Evolutionary conservation across 2,113 vertebrate genomes (phyloP).

Genomic region (Rhinichthys klamathensis): DNA sequence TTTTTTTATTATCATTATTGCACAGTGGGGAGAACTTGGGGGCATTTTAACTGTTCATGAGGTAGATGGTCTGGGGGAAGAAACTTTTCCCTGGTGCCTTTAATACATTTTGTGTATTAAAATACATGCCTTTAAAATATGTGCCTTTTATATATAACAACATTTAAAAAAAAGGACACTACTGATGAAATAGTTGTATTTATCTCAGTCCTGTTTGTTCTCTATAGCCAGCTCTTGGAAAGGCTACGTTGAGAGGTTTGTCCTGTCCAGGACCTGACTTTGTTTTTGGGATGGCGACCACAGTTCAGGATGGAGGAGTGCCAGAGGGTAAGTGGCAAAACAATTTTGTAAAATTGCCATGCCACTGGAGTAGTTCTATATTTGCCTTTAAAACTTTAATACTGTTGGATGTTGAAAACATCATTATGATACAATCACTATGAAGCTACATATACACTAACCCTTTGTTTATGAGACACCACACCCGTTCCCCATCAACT

Average conservation of each 20-base stretch:
- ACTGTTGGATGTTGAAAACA: not conserved
- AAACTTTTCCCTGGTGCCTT: not conserved
- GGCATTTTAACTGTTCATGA: not conserved
- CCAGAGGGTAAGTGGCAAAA: slow-evolving; percentile 75
- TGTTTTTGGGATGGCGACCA: slow-evolving; percentile 73
- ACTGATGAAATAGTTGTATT: not conserved
- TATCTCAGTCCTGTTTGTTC: slow-evolving; percentile 1
- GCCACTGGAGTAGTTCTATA: not conserved
- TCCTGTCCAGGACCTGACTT: slow-evolving; percentile 77
- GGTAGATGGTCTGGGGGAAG: not conserved
- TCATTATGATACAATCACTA: not conserved
- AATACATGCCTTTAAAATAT: too few relatives aligned
- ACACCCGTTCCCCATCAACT: slow-evolving; percentile 5
- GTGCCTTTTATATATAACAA: too few relatives aligned
- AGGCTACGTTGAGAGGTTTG: slow-evolving; percentile 71
- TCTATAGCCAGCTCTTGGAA: slow-evolving; percentile 79
- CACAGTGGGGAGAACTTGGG: not conserved
- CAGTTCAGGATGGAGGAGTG: slow-evolving; percentile 79
- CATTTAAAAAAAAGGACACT: slow-evolving; percentile 22
- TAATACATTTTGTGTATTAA: too few relatives aligned
- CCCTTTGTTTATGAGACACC: slow-evolving; percentile 33
- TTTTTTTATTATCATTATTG: not conserved
- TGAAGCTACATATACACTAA: not conserved
- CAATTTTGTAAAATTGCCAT: not conserved
- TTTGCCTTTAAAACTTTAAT: not conserved